A percentile compares a stretch with the other conserved stretches of the same genome.
phyloP scores from a whole-genome alignment of 92 coral and sea anemone species.

The Heliopora coerulea region DNA sequence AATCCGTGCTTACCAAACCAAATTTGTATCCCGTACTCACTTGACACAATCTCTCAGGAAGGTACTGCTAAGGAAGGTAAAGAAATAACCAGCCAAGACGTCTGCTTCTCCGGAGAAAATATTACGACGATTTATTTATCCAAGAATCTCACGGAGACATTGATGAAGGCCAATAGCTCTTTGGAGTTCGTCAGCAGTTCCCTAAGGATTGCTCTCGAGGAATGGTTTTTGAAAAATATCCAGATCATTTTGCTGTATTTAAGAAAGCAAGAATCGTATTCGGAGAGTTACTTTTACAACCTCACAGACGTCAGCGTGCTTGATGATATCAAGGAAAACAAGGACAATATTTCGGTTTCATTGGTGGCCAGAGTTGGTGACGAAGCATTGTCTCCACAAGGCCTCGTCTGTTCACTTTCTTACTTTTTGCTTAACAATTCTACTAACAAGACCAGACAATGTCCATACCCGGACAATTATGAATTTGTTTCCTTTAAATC shows the following conservation, averaged over 20 bases:
- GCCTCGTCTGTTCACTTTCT: constrained; percentile 17
- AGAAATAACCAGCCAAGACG: constrained; percentile 6
- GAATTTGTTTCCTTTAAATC: neutral
- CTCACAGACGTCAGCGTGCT: constrained; percentile 18
- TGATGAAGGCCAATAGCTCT: neutral
- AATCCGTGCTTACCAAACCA: constrained; percentile 44
- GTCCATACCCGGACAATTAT: neutral
- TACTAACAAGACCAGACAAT: neutral
- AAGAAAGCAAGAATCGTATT: neutral
- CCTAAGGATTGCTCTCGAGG: constrained; percentile 22
- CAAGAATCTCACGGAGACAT: neutral
- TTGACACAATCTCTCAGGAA: constrained; percentile 1
- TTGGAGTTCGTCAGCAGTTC: neutral
- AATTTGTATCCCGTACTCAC: constrained; percentile 49
- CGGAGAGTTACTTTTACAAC: constrained; percentile 1
- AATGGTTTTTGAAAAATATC: constrained; percentile 17
- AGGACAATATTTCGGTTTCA: constrained; percentile 13
- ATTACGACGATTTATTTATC: constrained; percentile 8
- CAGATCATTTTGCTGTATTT: neutral
- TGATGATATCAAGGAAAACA: neutral
- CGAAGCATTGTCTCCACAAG: constrained; percentile 2
- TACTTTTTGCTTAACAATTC: neutral
- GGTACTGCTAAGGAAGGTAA: neutral
- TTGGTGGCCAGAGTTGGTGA: constrained; percentile 28
- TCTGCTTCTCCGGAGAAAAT: constrained; percentile 22